Conservation (phyloP, 2,888 invertebrate genomes). For the Drosophila fungiperda region DNA sequence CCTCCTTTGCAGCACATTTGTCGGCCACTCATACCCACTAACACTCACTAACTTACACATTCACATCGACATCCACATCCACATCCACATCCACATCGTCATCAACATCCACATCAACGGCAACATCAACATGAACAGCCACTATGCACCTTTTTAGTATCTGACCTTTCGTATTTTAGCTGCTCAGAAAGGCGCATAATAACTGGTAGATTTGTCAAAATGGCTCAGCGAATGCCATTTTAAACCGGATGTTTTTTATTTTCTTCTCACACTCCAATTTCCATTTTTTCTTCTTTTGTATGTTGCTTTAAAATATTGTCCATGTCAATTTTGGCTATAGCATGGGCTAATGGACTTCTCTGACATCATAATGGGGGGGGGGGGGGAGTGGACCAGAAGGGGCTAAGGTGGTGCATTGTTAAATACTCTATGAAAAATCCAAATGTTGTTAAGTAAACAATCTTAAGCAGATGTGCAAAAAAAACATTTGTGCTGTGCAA, state of each 20-base stretch:
- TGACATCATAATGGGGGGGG: background rate
- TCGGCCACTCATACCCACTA: conserved; percentile 35
- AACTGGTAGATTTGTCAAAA: conserved; percentile 76
- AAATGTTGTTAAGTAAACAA: background rate
- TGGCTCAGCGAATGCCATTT: conserved; percentile 70
- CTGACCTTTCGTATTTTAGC: conserved; percentile 39
- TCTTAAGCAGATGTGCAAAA: background rate
- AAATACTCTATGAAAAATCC: conserved; percentile 3
- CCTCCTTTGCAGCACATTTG: conserved; percentile 41
- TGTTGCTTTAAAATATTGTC: conserved; percentile 26
- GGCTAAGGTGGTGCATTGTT: background rate
- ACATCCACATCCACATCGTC: conserved; percentile 39
- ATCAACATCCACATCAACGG: conserved; percentile 15
- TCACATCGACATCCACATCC: background rate
- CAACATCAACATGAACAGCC: conserved; percentile 45
- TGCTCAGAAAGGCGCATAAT: conserved; percentile 66
- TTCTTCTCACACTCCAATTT: conserved; percentile 9
- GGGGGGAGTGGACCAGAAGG: too few relatives aligned
- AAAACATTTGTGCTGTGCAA: background rate
- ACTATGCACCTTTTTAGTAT: conserved; percentile 67
- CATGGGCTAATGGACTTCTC: conserved; percentile 47
- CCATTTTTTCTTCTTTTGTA: conserved; percentile 1
- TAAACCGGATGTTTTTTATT: conserved; percentile 71
- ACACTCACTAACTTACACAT: conserved; percentile 1
- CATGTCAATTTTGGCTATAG: conserved; percentile 37